Evolutionary conservation across 2,113 vertebrate species (phyloP).

Genomic region (Isurus oxyrinchus): DNA sequence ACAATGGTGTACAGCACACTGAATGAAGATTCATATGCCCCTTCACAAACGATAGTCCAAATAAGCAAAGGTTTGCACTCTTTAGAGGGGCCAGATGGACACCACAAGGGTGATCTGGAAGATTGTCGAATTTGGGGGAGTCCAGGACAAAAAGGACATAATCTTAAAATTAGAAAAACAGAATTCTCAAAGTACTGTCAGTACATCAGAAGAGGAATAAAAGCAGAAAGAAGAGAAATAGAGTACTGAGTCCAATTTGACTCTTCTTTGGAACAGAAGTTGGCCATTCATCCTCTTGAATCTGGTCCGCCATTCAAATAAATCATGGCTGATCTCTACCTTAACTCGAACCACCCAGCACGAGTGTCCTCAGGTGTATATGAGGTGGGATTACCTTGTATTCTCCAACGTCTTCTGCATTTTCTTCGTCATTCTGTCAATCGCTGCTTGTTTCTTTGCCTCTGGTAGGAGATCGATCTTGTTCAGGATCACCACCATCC

Average conservation of each 20-base stretch:
- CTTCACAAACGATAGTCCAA: not conserved
- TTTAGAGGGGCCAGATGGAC: no score
- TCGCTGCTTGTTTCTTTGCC: slow-evolving; percentile 72
- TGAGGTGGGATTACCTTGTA: slow-evolving; percentile 67
- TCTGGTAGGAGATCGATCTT: slow-evolving; percentile 83
- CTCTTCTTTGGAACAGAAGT: not conserved
- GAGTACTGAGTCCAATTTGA: not conserved
- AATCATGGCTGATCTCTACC: not conserved
- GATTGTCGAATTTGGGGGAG: no score
- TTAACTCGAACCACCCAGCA: not conserved
- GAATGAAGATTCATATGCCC: not conserved
- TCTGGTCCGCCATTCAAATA: not conserved
- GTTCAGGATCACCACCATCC: slow-evolving; percentile 92
- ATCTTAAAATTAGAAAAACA: no score
- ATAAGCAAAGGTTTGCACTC: not conserved
- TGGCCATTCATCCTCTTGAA: not conserved
- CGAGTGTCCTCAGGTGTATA: not conserved
- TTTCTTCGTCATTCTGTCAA: slow-evolving; percentile 92
- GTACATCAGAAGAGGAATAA: no score
- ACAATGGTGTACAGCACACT: not conserved
- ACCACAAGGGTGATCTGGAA: no score
- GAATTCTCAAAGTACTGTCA: no score
- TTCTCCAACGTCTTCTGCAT: slow-evolving; percentile 92
- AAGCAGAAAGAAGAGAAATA: no score
- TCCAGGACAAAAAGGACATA: no score